These are phyloP conservation scores for Macrosiphum euphorbiae DNA, from an alignment of 2,888 invertebrate genomes.

Conservation along the genomic window DNA sequence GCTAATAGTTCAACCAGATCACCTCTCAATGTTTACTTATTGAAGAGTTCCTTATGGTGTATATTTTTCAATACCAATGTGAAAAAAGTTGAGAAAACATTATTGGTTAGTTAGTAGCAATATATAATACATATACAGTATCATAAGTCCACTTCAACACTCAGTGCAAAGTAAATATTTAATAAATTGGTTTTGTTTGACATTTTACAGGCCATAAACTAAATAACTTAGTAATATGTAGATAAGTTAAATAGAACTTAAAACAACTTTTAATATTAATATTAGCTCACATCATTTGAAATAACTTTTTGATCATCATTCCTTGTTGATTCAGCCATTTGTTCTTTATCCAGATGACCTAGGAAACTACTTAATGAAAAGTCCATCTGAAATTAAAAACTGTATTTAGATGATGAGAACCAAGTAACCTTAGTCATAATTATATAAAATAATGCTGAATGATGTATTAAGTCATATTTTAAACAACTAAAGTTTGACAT, in stretches of 20 bases:
- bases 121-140: background rate
- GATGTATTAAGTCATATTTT: background rate
- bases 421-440: background rate
- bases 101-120: background rate
- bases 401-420: background rate
- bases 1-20: too few species aligned
- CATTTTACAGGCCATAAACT: background rate
- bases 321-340: constrained; percentile 71
- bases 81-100: background rate
- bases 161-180: background rate
- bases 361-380: constrained; percentile 89
- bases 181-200: background rate
- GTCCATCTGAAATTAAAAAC: constrained; percentile 71
- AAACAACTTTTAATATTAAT: constrained; percentile 28
- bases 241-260: background rate
- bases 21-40: background rate
- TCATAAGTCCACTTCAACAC: background rate
- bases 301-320: constrained; percentile 72
- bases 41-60: background rate
- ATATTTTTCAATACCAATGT: background rate
- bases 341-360: constrained; percentile 82
- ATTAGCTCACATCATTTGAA: constrained; percentile 73
- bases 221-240: background rate
- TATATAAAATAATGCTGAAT: background rate
- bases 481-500: constrained; percentile 15